Conservation (phyloP, 2,113 vertebrate species). For the Asarcornis scutulata region DNA sequence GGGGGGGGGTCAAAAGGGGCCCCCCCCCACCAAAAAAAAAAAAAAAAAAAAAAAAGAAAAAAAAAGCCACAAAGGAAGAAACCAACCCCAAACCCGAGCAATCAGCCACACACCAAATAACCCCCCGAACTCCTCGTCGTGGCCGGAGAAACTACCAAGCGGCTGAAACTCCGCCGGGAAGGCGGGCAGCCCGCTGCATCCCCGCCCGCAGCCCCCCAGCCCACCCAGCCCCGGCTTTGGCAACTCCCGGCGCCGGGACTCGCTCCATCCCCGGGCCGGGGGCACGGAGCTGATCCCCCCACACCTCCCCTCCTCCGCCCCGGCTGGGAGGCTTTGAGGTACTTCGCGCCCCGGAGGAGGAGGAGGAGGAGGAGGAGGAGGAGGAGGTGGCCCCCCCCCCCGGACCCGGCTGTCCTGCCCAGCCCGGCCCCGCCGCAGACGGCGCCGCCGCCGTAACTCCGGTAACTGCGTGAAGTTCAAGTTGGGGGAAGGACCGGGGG, state of each 20-base stretch:
- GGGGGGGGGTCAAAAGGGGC: too few relatives aligned
- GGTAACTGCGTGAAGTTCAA: constrained; percentile 64
- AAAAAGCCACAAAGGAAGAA: background rate
- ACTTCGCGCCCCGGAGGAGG: background rate
- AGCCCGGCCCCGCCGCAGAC: background rate
- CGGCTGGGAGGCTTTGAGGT: background rate
- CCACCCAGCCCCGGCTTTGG: background rate
- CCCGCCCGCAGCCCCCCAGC: background rate
- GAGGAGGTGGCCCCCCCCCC: background rate
- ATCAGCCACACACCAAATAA: background rate
- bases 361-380: background rate
- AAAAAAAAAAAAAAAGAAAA: background rate
- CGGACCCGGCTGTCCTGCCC: background rate
- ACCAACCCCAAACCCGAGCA: background rate
- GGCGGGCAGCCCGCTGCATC: background rate
- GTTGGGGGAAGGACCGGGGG: constrained; percentile 19
- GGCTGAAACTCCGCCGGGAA: background rate
- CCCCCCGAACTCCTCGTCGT: background rate
- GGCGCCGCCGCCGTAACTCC: constrained; percentile 51
- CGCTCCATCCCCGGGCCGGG: background rate
- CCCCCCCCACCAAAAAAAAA: background rate
- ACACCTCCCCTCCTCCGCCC: background rate
- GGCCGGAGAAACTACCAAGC: background rate
- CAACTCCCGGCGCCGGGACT: background rate
- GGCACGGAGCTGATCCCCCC: too few relatives aligned